Conservation (phyloP, 2,113 vertebrate species). For the Psophia crepitans region DNA sequence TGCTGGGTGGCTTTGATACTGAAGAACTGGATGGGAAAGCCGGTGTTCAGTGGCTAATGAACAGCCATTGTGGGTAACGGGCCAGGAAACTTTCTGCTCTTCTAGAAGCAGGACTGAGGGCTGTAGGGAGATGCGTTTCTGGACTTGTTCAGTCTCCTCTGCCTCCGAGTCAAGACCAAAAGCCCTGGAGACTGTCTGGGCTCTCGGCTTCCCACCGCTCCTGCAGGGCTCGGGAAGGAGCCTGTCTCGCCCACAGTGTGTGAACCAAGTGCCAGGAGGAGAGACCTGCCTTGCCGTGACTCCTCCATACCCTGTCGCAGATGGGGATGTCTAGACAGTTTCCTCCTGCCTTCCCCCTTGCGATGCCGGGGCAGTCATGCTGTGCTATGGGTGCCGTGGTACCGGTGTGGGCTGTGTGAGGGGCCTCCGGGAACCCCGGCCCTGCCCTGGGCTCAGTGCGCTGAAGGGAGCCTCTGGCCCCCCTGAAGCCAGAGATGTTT, state of each 20-base stretch:
- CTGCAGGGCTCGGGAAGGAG: background rate
- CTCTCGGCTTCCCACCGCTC: background rate
- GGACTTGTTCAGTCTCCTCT: background rate
- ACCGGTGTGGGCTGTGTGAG: background rate
- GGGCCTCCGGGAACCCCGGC: background rate
- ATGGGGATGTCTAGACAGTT: background rate
- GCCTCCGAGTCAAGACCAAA: background rate
- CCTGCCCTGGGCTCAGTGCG: fast-evolving
- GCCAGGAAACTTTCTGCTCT: background rate
- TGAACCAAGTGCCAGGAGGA: background rate
- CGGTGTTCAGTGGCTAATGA: background rate
- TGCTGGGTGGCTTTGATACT: background rate
- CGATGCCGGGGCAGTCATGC: background rate
- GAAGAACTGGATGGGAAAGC: background rate
- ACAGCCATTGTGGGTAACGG: fast-evolving
- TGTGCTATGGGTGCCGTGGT: background rate
- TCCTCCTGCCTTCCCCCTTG: background rate
- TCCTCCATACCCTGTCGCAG: background rate
- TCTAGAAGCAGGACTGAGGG: background rate
- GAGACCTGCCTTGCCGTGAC: background rate
- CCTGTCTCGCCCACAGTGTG: fast-evolving
- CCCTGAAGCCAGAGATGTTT: background rate
- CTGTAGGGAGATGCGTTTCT: background rate
- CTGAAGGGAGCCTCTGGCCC: background rate
- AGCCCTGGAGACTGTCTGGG: background rate